Base-by-base conservation (phyloP, 2,113 vertebrate species). In the Prionailurus viverrinus region DNA sequence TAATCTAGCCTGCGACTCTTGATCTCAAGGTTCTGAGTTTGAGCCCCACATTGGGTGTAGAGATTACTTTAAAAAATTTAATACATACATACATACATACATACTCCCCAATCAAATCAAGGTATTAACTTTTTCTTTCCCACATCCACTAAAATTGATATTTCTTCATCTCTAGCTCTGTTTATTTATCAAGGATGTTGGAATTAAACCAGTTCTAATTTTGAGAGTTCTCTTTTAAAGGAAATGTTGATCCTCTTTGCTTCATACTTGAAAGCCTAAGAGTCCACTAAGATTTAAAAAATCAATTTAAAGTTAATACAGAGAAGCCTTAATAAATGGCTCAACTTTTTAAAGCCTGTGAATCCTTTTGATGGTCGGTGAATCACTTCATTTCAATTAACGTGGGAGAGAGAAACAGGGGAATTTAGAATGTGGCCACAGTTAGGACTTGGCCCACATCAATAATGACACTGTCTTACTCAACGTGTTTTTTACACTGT, bases 381-480 rank as follows among this genome's bases (percentile, higher is more conserved):
- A 96, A 63, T 97, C 80, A 88, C n/a, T 45, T 91, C 21, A 82
- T 92, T 92, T 93, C 61, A 73, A 19, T 89, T 96, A 97, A 89
- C 51, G 79, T 33, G 14, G 48, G 58, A 33, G 25, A 95, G 41
- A 97, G 51, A 33, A 25, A n/a, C 0, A 73, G 39, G 14, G 18
- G 78, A 66, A 39, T 89, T 97, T 83, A 83, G 58, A 89, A 82
- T 92, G 88, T 90, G 79, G 79, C 79, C 63, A 83, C 33, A 78
- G 78, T 71, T 89, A 81, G 58, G 69, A 95, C 71, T 18, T 55
- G 58, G 51, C 73, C 66, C 53, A 63, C 58, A 84, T 73, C n/a
- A 79, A 93, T 87, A 89, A 71, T 55, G 83, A 25, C 58, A 48
- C 33, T 63, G 82, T 53, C 71, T 93, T 81, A 82, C 68, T 84